Evolutionary conservation across 1,140 invertebrate species (phyloP).

Genomic region (Phocides pigmalion): DNA sequence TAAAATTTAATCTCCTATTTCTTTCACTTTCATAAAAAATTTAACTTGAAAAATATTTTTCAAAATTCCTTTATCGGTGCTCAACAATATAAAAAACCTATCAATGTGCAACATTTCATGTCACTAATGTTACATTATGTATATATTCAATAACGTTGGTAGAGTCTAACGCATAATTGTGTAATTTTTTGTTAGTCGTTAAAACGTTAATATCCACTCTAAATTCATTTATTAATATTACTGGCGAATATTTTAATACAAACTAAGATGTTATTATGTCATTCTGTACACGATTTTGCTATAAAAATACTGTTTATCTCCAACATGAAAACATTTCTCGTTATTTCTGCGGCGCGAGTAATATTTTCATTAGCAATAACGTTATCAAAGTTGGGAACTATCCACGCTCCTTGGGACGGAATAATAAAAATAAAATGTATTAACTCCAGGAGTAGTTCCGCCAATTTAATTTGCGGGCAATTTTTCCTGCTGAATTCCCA

Average conservation of each 20-base stretch:
- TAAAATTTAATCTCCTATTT: too few species aligned
- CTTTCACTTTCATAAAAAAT: too few species aligned
- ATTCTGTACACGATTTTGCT: background rate
- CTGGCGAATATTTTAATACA: background rate
- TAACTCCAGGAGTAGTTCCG: slow-evolving; percentile 4
- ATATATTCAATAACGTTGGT: too few species aligned
- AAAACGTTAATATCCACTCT: too few species aligned
- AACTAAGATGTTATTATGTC: background rate
- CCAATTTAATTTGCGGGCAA: background rate
- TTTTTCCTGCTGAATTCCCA: background rate
- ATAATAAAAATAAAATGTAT: slow-evolving; percentile 23
- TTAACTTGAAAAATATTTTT: too few species aligned
- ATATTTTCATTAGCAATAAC: slow-evolving; percentile 27
- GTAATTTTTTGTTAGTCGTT: too few species aligned
- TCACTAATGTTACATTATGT: too few species aligned
- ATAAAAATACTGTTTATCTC: slow-evolving; percentile 2
- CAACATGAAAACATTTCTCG: slow-evolving; percentile 21
- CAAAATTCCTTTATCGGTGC: too few species aligned
- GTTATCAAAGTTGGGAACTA: slow-evolving; percentile 27
- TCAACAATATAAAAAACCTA: too few species aligned
- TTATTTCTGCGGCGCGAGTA: slow-evolving; percentile 14
- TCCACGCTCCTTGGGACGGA: slow-evolving; percentile 7
- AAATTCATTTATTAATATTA: too few species aligned
- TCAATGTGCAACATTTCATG: too few species aligned
- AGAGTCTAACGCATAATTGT: too few species aligned